A percentile compares a stretch with the other conserved stretches of the same genome.
phyloP scores from a whole-genome alignment of 2,888 invertebrate genomes.

The Drosophila trichaetosa region DNA sequence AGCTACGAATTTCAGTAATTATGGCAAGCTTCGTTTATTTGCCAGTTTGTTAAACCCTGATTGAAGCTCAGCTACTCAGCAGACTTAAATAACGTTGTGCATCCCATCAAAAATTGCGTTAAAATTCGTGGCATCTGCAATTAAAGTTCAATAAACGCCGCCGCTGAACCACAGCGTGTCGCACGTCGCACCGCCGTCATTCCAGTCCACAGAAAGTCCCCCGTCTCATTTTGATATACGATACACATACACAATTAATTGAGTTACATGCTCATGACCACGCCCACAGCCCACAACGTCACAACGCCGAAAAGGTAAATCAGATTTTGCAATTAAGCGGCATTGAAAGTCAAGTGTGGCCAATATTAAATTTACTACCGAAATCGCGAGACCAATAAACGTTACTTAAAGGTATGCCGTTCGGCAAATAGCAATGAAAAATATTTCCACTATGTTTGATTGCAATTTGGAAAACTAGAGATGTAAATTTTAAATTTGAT shows the following conservation, averaged over 20 bases:
- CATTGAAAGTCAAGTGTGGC: slow-evolving; percentile 61
- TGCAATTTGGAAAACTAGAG: neutral
- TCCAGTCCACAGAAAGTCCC: neutral
- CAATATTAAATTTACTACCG: slow-evolving; percentile 46
- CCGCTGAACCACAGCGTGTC: slow-evolving; percentile 23
- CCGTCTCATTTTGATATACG: slow-evolving; percentile 22
- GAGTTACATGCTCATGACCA: slow-evolving; percentile 30
- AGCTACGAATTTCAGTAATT: slow-evolving; percentile 22
- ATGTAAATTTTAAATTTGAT: neutral
- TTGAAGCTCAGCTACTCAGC: slow-evolving; percentile 28
- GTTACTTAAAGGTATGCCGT: neutral
- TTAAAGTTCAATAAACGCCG: slow-evolving; percentile 54
- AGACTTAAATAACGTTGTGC: slow-evolving; percentile 40
- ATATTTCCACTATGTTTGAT: neutral
- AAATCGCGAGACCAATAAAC: neutral
- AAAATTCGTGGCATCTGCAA: slow-evolving; percentile 59
- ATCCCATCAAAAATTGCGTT: slow-evolving; percentile 56
- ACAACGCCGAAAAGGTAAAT: slow-evolving; percentile 51
- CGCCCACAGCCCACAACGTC: slow-evolving; percentile 1
- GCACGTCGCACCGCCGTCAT: neutral
- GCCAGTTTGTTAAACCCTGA: slow-evolving; percentile 41
- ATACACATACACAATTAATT: slow-evolving; percentile 36
- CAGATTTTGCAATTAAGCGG: slow-evolving; percentile 72
- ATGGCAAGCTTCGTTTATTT: slow-evolving; percentile 33
- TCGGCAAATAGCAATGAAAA: neutral